Evolutionary conservation across 2,113 vertebrate species (phyloP).

Genomic region (Gavia stellata): DNA sequence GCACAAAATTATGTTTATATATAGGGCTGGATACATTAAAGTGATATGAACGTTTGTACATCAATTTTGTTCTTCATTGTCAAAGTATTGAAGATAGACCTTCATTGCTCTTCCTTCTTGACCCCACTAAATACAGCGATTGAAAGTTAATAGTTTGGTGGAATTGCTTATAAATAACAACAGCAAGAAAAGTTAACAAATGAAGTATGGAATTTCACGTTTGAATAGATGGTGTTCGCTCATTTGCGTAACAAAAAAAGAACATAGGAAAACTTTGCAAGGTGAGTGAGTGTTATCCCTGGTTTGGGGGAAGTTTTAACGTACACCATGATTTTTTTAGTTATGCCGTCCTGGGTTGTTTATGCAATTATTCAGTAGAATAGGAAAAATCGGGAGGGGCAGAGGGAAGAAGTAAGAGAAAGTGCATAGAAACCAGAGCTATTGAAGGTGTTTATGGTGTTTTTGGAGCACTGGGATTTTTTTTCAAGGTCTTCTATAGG

Average conservation of each 20-base stretch:
- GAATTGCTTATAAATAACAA: neutral
- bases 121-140: neutral
- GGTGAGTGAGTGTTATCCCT: neutral
- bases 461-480: neutral
- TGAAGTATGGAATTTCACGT: neutral
- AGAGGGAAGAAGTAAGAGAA: neutral
- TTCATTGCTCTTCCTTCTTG: neutral
- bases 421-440: neutral
- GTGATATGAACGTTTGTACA: conserved; percentile 35
- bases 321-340: neutral
- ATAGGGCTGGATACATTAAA: conserved; percentile 56
- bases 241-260: neutral
- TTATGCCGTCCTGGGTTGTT: neutral
- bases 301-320: neutral
- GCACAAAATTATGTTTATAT: conserved; percentile 72
- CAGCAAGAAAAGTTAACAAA: neutral
- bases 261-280: neutral
- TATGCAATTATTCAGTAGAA: neutral
- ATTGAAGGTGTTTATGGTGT: neutral
- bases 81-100: neutral
- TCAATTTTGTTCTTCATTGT: conserved; percentile 1
- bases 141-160: neutral
- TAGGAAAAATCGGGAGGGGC: neutral
- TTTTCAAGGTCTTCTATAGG: neutral
- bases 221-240: neutral